phyloP scores from a whole-genome alignment of 2,113 vertebrate genomes.

The Xyliphius kryptos region DNA sequence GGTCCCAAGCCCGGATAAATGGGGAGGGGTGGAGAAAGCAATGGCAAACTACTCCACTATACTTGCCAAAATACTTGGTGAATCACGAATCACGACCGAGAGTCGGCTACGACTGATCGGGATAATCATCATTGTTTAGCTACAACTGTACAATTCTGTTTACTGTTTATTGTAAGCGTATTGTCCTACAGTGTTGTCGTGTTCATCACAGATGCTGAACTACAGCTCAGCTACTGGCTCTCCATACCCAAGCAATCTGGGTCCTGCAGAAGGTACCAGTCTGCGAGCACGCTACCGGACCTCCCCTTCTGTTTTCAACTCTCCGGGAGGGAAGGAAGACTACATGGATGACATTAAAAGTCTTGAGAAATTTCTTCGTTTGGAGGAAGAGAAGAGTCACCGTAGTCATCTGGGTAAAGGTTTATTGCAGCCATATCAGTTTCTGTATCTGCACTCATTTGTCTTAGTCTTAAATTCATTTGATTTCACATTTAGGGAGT shows the following conservation, averaged over 20 bases:
- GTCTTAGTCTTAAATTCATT: neutral
- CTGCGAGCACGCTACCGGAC: slow-evolving; percentile 81
- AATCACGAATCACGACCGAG: too few relatives aligned
- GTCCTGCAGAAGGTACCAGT: slow-evolving; percentile 66
- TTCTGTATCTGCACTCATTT: too few relatives aligned
- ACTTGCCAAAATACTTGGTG: too few relatives aligned
- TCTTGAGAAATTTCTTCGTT: slow-evolving; percentile 73
- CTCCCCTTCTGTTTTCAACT: slow-evolving; percentile 78
- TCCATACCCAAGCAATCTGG: slow-evolving; percentile 69
- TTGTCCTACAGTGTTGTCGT: too few relatives aligned
- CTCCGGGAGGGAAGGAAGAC: slow-evolving; percentile 80
- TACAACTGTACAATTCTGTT: too few relatives aligned
- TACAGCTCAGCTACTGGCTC: slow-evolving; percentile 70
- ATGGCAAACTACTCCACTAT: too few relatives aligned
- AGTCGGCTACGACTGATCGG: too few relatives aligned
- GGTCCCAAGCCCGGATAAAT: too few relatives aligned
- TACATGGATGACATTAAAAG: slow-evolving; percentile 82
- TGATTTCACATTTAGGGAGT: slow-evolving; percentile 64
- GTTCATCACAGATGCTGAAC: slow-evolving; percentile 63
- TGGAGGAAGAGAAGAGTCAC: slow-evolving; percentile 87
- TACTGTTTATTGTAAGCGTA: too few relatives aligned
- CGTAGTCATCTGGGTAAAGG: slow-evolving; percentile 78
- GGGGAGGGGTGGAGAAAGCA: too few relatives aligned
- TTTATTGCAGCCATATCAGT: neutral
- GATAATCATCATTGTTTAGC: too few relatives aligned